A percentile compares a stretch with the other conserved stretches of the same genome.
phyloP scores from a whole-genome alignment of 1,140 invertebrate species.

The Brachionus rotundiformis region DNA sequence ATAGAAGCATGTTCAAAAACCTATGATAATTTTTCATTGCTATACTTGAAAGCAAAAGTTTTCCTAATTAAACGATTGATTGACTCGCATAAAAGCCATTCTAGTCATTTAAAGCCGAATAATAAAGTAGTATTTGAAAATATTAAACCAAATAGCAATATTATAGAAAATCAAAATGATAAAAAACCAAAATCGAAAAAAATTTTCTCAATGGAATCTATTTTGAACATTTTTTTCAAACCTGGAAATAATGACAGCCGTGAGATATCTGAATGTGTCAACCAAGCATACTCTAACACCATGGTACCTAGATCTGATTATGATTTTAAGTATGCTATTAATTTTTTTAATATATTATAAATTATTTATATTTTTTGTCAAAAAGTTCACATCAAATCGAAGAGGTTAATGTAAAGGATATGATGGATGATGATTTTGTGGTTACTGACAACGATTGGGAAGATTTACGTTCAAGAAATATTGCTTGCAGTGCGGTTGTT shows the following conservation, averaged over 20 bases:
- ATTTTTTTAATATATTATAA: background rate
- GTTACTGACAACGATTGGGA: conserved; percentile 56
- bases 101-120: background rate
- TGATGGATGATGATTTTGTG: background rate
- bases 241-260: background rate
- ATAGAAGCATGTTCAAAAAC: conserved; percentile 76
- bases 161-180: background rate
- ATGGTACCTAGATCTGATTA: background rate
- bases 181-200: conserved; percentile 24
- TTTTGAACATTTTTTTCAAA: conserved; percentile 43
- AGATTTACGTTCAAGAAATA: conserved; percentile 65
- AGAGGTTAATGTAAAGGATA: background rate
- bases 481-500: conserved; percentile 80
- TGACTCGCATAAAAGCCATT: background rate
- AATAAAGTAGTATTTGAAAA: background rate
- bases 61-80: conserved; percentile 68
- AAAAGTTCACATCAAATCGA: background rate
- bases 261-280: background rate
- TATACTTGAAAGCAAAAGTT: conserved; percentile 69
- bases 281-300: background rate
- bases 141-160: background rate
- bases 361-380: background rate
- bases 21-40: conserved; percentile 71
- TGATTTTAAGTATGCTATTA: background rate
- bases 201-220: conserved; percentile 26